Conservation (phyloP, 2,888 invertebrate genomes). For the Sabatieria punctata region DNA sequence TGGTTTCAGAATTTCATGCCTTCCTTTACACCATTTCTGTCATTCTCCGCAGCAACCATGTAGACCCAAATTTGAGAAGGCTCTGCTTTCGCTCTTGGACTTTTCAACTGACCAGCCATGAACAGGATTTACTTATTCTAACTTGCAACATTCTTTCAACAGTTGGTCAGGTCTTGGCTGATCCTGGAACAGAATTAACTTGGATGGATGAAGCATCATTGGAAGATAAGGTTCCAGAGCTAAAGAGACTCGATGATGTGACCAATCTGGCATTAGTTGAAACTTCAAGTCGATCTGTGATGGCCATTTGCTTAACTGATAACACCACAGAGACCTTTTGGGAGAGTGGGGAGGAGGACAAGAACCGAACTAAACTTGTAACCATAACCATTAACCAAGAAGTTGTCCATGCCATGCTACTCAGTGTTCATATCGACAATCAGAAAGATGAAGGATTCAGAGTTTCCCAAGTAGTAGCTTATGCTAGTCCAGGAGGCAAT, state of each 20-base stretch:
- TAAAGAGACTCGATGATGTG: conserved; percentile 43
- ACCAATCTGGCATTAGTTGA: conserved; percentile 58
- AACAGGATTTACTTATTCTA: conserved; percentile 25
- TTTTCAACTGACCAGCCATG: conserved; percentile 25
- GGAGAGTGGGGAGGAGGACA: conserved; percentile 94
- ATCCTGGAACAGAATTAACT: not conserved
- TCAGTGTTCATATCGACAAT: conserved; percentile 83
- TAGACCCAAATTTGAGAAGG: conserved; percentile 17
- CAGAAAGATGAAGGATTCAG: conserved; percentile 43
- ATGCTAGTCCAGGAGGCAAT: not conserved
- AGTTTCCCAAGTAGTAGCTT: not conserved
- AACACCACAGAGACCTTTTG: conserved; percentile 94
- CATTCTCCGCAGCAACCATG: conserved; percentile 21
- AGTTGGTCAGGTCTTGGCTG: conserved; percentile 21
- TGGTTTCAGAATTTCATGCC: conserved; percentile 24
- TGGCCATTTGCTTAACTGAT: conserved; percentile 78
- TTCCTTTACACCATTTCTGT: conserved; percentile 23
- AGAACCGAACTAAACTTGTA: conserved; percentile 69
- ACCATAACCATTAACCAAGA: conserved; percentile 46
- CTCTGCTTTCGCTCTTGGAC: conserved; percentile 30
- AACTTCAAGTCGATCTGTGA: conserved; percentile 78
- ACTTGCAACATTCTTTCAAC: conserved; percentile 25
- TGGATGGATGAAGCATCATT: no score
- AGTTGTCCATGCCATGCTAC: conserved; percentile 49
- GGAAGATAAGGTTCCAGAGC: conserved; percentile 6